phyloP scores from a whole-genome alignment of 2,888 invertebrate genomes.

The Hemistola chrysoprasaria region DNA sequence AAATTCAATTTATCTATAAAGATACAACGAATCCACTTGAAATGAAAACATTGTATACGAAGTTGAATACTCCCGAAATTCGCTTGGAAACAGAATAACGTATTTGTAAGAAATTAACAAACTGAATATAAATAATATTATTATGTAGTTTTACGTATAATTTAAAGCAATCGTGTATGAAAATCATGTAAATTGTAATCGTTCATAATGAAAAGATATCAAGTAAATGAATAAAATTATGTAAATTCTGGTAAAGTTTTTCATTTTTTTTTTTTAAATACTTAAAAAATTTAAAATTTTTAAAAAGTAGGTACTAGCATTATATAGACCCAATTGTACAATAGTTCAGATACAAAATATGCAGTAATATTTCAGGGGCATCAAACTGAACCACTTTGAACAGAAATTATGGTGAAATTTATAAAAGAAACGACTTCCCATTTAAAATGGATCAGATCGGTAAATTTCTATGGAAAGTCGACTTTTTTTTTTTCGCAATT shows the following conservation, averaged over 20 bases:
- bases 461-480: too few relatives aligned
- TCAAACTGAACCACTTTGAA: too few relatives aligned
- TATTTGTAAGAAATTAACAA: conserved; percentile 55
- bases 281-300: too few relatives aligned
- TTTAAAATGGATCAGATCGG: too few relatives aligned
- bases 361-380: too few relatives aligned
- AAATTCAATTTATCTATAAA: conserved; percentile 49
- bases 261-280: conserved; percentile 36
- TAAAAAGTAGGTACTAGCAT: too few relatives aligned
- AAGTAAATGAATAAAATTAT: conserved; percentile 70
- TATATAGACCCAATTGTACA: too few relatives aligned
- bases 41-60: conserved; percentile 69
- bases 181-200: conserved; percentile 77
- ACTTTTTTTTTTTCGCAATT: too few relatives aligned
- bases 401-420: too few relatives aligned
- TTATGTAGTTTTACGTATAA: conserved; percentile 47
- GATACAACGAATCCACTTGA: conserved; percentile 58
- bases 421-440: too few relatives aligned
- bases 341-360: too few relatives aligned
- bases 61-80: conserved; percentile 47
- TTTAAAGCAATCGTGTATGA: conserved; percentile 67
- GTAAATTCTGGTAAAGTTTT: conserved; percentile 43
- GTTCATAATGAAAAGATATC: conserved; percentile 65
- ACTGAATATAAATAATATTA: conserved; percentile 61
- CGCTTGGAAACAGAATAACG: conserved; percentile 53